These are phyloP conservation scores for Silurus meridionalis DNA, from an alignment of 2,113 vertebrate species.

Conservation along the genomic window DNA sequence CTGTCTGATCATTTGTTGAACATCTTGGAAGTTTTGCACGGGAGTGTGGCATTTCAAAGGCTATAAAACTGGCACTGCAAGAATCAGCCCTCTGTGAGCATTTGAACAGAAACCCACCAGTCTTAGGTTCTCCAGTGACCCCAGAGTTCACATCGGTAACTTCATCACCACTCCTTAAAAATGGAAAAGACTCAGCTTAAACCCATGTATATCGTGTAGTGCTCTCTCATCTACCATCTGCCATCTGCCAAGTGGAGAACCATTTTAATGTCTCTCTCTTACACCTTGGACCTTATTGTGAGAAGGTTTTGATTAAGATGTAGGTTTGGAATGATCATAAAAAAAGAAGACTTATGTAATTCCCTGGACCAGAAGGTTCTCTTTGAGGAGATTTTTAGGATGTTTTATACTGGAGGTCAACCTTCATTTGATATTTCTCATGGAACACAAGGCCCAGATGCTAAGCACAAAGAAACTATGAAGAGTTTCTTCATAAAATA, in stretches of 20 bases:
- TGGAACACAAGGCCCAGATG: conserved; percentile 9
- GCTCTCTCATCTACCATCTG: not conserved
- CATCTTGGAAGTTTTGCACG: conserved; percentile 38
- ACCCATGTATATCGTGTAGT: conserved; percentile 26
- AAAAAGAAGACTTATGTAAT: not conserved
- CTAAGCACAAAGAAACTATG: conserved; percentile 23
- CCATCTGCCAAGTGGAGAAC: conserved; percentile 23
- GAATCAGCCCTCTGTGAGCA: conserved; percentile 50
- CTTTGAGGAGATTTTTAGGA: not conserved
- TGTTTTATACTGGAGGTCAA: conserved; percentile 32
- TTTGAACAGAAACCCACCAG: conserved; percentile 45
- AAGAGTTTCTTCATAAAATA: not conserved
- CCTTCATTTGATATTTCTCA: conserved; percentile 18
- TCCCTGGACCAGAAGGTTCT: not conserved
- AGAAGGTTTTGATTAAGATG: not conserved
- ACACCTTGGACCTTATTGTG: not conserved
- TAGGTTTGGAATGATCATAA: not conserved
- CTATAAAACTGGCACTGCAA: conserved; percentile 53
- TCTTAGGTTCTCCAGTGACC: conserved; percentile 43
- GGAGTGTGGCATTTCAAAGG: conserved; percentile 54
- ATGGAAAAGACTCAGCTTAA: conserved; percentile 25
- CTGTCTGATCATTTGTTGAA: conserved; percentile 14
- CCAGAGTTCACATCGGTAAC: conserved; percentile 38
- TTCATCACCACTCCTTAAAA: conserved; percentile 35
- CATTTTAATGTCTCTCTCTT: conserved; percentile 3